Evolutionary conservation across 2,113 vertebrate species (phyloP).

Genomic region (Alethe castanea): DNA sequence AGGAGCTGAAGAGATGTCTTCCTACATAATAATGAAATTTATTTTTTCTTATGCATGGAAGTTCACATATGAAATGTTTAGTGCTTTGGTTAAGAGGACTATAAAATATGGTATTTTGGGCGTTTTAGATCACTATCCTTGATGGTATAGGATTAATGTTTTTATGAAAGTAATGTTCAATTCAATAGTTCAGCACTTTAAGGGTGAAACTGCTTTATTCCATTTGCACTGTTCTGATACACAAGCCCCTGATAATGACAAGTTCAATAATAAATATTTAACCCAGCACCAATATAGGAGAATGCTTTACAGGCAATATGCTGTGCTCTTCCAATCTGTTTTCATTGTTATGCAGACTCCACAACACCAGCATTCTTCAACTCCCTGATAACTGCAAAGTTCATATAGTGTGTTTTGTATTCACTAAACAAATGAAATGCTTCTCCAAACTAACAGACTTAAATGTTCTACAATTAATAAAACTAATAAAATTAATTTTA

Average conservation of each 20-base stretch:
- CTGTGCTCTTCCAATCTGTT: neutral
- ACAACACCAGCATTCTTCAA: neutral
- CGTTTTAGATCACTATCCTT: neutral
- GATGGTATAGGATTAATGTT: neutral
- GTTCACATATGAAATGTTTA: neutral
- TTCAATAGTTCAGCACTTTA: neutral
- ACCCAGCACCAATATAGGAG: neutral
- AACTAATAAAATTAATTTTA: neutral
- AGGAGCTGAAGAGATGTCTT: neutral
- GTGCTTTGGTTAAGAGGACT: neutral
- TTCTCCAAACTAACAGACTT: neutral
- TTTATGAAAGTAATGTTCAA: neutral
- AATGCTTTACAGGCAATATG: neutral
- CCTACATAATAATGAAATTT: neutral
- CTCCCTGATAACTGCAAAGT: neutral
- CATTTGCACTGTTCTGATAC: conserved; percentile 15
- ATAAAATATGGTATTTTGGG: neutral
- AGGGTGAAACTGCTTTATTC: conserved; percentile 12
- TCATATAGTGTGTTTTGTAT: neutral
- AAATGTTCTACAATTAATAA: neutral
- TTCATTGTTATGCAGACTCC: neutral
- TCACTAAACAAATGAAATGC: neutral
- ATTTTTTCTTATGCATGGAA: neutral
- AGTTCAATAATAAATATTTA: conserved; percentile 24
- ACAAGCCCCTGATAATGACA: neutral